A percentile compares a stretch with the other conserved stretches of the same genome.
Evolutionary conservation across 1,140 invertebrate species (phyloP).

Genomic region (Drosophila erecta): DNA sequence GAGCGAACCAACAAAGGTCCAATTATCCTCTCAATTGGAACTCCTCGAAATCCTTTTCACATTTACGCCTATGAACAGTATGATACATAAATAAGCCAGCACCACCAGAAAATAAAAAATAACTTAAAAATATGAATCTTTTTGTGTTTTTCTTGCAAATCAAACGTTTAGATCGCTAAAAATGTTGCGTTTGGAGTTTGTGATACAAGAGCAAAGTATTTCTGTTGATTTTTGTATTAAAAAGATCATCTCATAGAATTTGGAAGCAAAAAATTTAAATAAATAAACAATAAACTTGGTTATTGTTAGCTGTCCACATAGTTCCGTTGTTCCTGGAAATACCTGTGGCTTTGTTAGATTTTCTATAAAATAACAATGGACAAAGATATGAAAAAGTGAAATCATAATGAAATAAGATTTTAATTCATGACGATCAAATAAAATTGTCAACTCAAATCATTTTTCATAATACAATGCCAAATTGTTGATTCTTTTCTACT

Average conservation of each 20-base stretch:
- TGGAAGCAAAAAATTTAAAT: constrained; percentile 17
- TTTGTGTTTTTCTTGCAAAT: neutral
- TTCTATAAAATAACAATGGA: constrained; percentile 15
- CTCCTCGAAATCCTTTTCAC: constrained; percentile 35
- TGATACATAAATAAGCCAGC: constrained; percentile 1
- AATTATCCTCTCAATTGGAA: constrained; percentile 31
- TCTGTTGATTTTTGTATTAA: constrained; percentile 4
- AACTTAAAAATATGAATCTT: neutral
- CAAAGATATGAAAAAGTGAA: constrained; percentile 30
- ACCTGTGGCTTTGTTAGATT: constrained; percentile 19
- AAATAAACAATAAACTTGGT: constrained; percentile 3
- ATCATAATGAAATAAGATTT: constrained; percentile 34
- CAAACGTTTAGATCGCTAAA: too few relatives aligned
- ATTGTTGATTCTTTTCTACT: neutral
- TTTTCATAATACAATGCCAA: constrained; percentile 10
- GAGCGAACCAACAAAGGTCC: constrained; percentile 28
- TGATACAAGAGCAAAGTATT: neutral
- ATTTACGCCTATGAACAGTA: constrained; percentile 41
- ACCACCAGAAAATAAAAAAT: constrained; percentile 21
- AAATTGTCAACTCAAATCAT: constrained; percentile 13
- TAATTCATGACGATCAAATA: constrained; percentile 9
- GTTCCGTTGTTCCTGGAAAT: constrained; percentile 38
- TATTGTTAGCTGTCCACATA: constrained; percentile 9
- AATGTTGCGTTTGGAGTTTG: too few relatives aligned
- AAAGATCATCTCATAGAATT: constrained; percentile 13